phyloP scores from a whole-genome alignment of 2,113 vertebrate species.

The Cebus imitator region DNA sequence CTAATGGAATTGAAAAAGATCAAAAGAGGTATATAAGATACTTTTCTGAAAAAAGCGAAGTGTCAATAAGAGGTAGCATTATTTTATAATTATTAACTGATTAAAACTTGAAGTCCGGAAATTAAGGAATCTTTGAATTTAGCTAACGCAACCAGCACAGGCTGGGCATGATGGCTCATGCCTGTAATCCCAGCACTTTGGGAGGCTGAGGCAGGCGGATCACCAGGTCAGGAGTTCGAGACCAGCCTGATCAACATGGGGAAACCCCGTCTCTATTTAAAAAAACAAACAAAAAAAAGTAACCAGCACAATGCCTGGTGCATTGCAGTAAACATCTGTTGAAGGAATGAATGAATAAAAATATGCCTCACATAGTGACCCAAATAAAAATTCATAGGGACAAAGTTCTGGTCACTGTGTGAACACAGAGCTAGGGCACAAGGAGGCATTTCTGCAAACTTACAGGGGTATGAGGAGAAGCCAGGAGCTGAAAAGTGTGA shows the following conservation, averaged over 20 bases:
- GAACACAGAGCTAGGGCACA: not conserved
- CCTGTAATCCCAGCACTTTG: no score
- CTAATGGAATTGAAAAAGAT: not conserved
- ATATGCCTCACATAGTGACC: not conserved
- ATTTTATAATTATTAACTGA: slow-evolving; percentile 44
- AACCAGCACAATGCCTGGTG: not conserved
- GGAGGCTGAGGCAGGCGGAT: no score
- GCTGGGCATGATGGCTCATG: no score
- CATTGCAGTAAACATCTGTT: not conserved
- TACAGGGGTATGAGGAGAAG: not conserved
- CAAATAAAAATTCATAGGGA: not conserved
- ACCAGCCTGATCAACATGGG: no score
- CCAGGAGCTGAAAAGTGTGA: not conserved
- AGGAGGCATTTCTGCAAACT: not conserved
- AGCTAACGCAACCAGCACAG: not conserved
- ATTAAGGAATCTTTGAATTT: not conserved
- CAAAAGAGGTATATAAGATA: not conserved
- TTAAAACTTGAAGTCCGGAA: slow-evolving; percentile 23
- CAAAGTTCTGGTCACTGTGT: not conserved
- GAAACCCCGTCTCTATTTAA: no score
- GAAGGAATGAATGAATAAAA: not conserved
- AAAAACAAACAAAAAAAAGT: not conserved
- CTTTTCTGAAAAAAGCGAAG: slow-evolving; percentile 24
- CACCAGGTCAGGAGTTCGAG: no score
- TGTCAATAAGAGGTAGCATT: not conserved